phyloP scores from a whole-genome alignment of 2,888 invertebrate genomes.

The Polietes domitor region DNA sequence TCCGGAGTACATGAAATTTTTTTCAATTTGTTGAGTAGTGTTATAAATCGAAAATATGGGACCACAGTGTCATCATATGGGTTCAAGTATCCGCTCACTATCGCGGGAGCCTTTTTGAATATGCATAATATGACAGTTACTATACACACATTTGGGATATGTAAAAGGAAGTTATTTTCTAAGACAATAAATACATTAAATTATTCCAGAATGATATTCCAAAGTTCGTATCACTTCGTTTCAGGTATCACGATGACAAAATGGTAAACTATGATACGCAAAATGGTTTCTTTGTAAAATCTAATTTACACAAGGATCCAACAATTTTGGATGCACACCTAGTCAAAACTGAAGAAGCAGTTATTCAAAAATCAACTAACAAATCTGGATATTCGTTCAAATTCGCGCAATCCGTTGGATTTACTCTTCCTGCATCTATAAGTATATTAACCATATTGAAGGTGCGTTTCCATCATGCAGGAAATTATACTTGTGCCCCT shows the following conservation, averaged over 20 bases:
- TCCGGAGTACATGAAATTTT: too few relatives aligned
- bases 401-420: slow-evolving; percentile 46
- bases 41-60: too few relatives aligned
- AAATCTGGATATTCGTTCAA: slow-evolving; percentile 64
- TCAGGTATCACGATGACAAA: slow-evolving; percentile 89
- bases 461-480: slow-evolving; percentile 85
- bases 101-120: too few relatives aligned
- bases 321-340: slow-evolving; percentile 67
- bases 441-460: slow-evolving; percentile 87
- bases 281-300: slow-evolving; percentile 82
- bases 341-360: slow-evolving; percentile 47
- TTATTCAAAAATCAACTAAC: slow-evolving; percentile 50
- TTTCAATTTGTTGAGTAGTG: too few relatives aligned
- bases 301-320: slow-evolving; percentile 72
- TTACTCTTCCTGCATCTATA: slow-evolving; percentile 73
- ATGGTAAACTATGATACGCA: slow-evolving; percentile 93
- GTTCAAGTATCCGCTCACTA: too few relatives aligned
- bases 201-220: too few relatives aligned
- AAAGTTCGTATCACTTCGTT: neutral
- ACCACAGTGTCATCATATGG: too few relatives aligned
- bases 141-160: too few relatives aligned
- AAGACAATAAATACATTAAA: too few relatives aligned
- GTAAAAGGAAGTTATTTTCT: too few relatives aligned
- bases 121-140: too few relatives aligned
- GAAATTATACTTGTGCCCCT: slow-evolving; percentile 91